These are phyloP conservation scores for Calliopsis andreniformis DNA, from an alignment of 1,140 invertebrate species.

Conservation along the genomic window DNA sequence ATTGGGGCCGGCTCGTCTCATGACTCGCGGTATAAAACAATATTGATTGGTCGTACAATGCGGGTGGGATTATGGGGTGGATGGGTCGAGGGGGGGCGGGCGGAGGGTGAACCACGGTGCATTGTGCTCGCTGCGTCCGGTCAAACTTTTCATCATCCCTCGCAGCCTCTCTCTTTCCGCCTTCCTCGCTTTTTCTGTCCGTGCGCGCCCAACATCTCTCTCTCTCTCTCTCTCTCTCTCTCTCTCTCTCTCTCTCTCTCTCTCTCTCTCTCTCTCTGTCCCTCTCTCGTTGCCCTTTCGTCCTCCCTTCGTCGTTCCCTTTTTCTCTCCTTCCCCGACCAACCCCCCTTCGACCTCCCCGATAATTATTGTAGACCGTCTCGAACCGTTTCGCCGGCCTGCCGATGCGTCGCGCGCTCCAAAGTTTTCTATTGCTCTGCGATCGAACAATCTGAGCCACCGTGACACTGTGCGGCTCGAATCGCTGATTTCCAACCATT, in stretches of 20 bases:
- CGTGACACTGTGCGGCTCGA: background rate
- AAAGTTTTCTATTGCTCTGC: conserved; percentile 29
- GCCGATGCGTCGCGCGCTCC: conserved; percentile 60
- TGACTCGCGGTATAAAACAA: conserved; percentile 74
- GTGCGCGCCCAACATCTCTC: conserved; percentile 42
- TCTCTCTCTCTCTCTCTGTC: conserved; percentile 55
- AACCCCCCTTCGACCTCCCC: conserved; percentile 56
- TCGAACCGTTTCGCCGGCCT: conserved; percentile 56
- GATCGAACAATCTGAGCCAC: background rate
- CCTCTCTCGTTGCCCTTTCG: conserved; percentile 58
- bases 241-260: conserved; percentile 50
- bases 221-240: conserved; percentile 62
- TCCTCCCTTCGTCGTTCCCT: conserved; percentile 54
- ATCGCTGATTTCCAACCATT: background rate
- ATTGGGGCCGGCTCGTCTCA: conserved; percentile 65
- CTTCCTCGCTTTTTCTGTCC: conserved; percentile 50
- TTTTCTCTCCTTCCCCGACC: conserved; percentile 45
- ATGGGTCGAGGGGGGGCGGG: conserved; percentile 59
- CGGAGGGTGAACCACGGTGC: conserved; percentile 72
- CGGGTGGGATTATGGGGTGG: conserved; percentile 72
- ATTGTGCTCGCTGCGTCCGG: conserved; percentile 76
- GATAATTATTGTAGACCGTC: conserved; percentile 76
- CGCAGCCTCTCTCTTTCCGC: conserved; percentile 57
- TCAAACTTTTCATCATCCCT: conserved; percentile 79
- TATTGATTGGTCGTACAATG: conserved; percentile 78